Conservation (phyloP, 2,888 invertebrate genomes). For the Ennomos quercinarius region DNA sequence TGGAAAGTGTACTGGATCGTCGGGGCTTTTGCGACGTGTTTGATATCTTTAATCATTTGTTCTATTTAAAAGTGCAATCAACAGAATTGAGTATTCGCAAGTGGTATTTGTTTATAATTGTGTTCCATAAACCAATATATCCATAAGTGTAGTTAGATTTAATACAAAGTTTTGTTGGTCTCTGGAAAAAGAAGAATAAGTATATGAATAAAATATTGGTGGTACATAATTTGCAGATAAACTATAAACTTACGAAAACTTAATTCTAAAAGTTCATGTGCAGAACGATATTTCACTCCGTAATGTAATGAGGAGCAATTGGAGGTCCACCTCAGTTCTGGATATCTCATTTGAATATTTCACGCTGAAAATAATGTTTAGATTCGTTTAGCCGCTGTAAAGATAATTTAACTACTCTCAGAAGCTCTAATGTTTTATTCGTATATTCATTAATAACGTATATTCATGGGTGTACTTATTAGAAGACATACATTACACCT, state of each 20-base stretch:
- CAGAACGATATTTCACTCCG: too few relatives aligned
- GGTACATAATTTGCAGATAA: neutral
- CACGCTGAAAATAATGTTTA: neutral
- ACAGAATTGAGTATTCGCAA: conserved; percentile 19
- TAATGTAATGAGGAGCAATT: too few relatives aligned
- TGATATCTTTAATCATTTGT: conserved; percentile 8
- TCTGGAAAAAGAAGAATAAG: too few relatives aligned
- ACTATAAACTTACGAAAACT: conserved; percentile 12
- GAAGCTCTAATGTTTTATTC: too few relatives aligned
- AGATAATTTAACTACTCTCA: neutral
- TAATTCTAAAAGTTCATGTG: conserved; percentile 4
- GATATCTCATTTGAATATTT: too few relatives aligned
- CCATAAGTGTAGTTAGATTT: too few relatives aligned
- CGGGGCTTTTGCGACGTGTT: conserved; percentile 11
- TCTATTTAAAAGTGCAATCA: conserved; percentile 4
- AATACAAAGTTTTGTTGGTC: too few relatives aligned
- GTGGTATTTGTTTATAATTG: neutral
- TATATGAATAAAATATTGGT: too few relatives aligned
- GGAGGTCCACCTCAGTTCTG: too few relatives aligned
- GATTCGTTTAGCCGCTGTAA: neutral
- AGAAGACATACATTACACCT: conserved; percentile 5
- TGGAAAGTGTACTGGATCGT: conserved; percentile 27
- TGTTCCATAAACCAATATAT: too few relatives aligned
- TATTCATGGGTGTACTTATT: too few relatives aligned
- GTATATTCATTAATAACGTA: too few relatives aligned